Conservation (phyloP, 2,113 vertebrate genomes). For the Cinclus cinclus region DNA sequence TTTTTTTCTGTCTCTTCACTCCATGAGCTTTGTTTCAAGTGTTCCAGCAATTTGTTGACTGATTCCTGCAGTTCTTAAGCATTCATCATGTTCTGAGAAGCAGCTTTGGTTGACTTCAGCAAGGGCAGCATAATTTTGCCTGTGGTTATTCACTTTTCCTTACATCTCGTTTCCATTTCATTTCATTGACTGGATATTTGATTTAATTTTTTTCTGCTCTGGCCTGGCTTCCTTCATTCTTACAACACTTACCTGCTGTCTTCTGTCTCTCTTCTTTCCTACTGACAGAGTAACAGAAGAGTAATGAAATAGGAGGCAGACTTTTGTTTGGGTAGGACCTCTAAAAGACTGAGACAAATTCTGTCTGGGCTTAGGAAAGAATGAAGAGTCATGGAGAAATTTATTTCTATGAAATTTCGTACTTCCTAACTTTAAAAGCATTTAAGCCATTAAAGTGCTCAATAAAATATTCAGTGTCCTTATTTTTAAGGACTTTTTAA, state of each 20-base stretch:
- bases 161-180: not conserved
- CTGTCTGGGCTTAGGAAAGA: not conserved
- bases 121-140: not conserved
- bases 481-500: not conserved
- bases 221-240: not conserved
- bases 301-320: not conserved
- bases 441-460: not conserved
- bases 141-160: constrained; percentile 30
- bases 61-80: constrained; percentile 37
- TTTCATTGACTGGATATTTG: constrained; percentile 33
- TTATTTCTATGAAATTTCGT: not conserved
- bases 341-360: not conserved
- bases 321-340: not conserved
- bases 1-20: not conserved
- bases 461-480: not conserved
- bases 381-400: not conserved
- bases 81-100: constrained; percentile 32
- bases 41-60: constrained; percentile 5
- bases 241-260: not conserved
- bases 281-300: not conserved
- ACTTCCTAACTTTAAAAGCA: not conserved
- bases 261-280: not conserved
- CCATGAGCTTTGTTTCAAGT: constrained; percentile 39
- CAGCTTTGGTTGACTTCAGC: constrained; percentile 36
- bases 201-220: not conserved